Evolutionary conservation across 2,888 invertebrate species (phyloP).

Genomic region (Spilarctia lutea): DNA sequence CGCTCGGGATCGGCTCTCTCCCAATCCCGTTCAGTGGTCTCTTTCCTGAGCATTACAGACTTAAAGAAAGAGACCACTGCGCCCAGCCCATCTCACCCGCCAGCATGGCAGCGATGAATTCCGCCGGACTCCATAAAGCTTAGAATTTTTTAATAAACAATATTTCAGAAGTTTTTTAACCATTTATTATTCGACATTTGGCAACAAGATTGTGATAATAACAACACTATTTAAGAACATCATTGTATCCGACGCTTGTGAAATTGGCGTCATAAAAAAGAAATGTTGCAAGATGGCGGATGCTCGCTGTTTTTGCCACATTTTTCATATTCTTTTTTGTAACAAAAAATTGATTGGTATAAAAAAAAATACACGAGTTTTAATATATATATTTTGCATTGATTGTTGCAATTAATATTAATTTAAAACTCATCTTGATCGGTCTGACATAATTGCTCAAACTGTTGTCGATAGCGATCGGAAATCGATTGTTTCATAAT

Average conservation of each 20-base stretch:
- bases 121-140: background rate
- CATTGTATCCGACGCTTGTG: background rate
- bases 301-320: constrained; percentile 1
- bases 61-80: too few species aligned
- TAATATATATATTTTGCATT: constrained; percentile 21
- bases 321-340: background rate
- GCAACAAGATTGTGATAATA: background rate
- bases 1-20: too few species aligned
- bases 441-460: constrained; percentile 60
- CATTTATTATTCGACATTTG: background rate
- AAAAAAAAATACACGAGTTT: constrained; percentile 27
- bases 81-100: too few species aligned
- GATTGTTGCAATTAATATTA: constrained; percentile 46
- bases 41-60: too few species aligned
- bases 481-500: constrained; percentile 63
- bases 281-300: constrained; percentile 4
- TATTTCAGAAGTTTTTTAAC: background rate
- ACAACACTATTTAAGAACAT: background rate
- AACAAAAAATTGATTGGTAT: background rate
- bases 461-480: constrained; percentile 56
- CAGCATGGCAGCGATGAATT: too few species aligned
- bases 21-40: too few species aligned
- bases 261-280: background rate
- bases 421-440: constrained; percentile 54
- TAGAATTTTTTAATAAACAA: background rate